phyloP scores from a whole-genome alignment of 53 echinoderm and acorn worm genomes.

The Zoroaster sp. region DNA sequence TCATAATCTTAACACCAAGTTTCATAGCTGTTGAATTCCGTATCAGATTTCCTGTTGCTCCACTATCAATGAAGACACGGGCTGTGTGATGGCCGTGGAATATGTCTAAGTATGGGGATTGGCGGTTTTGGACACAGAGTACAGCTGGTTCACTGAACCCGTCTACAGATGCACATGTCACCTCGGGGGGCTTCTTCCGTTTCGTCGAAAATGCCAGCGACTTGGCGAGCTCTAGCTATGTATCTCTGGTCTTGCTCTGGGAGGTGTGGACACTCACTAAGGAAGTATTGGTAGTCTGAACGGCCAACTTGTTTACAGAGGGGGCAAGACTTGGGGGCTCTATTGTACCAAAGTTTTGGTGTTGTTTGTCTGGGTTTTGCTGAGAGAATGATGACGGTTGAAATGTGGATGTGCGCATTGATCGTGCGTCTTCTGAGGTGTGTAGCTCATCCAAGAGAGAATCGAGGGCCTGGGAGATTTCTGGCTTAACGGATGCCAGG shows the following conservation, averaged over 20 bases:
- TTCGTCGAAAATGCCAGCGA: background rate
- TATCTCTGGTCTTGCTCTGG: slow-evolving; percentile 27
- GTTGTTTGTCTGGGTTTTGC: background rate
- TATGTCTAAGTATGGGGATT: background rate
- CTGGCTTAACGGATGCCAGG: slow-evolving; percentile 26
- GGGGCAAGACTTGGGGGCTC: slow-evolving; percentile 8
- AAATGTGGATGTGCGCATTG: background rate
- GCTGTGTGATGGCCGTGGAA: slow-evolving; percentile 30
- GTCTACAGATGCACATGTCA: background rate
- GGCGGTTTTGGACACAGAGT: slow-evolving; percentile 33
- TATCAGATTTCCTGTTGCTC: slow-evolving; percentile 68
- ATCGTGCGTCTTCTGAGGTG: background rate
- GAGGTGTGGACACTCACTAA: background rate
- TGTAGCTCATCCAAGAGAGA: slow-evolving; percentile 2
- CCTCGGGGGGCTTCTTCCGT: background rate
- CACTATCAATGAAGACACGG: slow-evolving; percentile 52
- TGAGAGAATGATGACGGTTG: background rate
- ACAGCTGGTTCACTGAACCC: background rate
- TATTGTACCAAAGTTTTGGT: too few species aligned
- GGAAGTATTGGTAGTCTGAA: background rate
- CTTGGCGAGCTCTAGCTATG: background rate
- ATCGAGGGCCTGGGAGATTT: slow-evolving; percentile 36
- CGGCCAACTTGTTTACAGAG: slow-evolving; percentile 27
- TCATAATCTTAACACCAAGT: slow-evolving; percentile 23
- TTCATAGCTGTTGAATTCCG: background rate